A percentile compares a stretch with the other conserved stretches of the same genome.
Conservation (phyloP, 2,888 invertebrate species). For the Andrena minutula region DNA sequence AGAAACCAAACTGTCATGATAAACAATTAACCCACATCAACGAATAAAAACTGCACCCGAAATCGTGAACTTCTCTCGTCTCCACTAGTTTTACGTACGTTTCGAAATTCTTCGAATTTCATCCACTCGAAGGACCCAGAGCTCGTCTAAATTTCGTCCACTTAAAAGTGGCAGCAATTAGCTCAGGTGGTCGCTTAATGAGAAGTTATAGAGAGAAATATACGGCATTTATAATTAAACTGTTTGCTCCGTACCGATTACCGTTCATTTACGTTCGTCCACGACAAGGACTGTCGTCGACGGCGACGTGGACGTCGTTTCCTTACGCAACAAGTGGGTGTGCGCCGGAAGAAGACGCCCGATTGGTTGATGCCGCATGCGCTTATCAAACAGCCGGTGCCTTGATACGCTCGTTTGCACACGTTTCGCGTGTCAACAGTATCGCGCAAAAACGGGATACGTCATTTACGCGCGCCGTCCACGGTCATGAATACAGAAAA, state of each 20-base stretch:
- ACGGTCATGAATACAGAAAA: neutral
- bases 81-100: too few relatives aligned
- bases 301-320: slow-evolving; percentile 54
- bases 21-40: too few relatives aligned
- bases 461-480: neutral
- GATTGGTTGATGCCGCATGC: slow-evolving; percentile 41
- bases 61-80: too few relatives aligned
- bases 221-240: slow-evolving; percentile 59
- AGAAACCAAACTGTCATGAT: too few relatives aligned
- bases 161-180: neutral
- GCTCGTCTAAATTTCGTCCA: neutral
- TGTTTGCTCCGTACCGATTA: slow-evolving; percentile 64
- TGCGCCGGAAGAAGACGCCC: slow-evolving; percentile 50
- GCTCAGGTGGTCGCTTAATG: slow-evolving; percentile 24
- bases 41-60: too few relatives aligned
- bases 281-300: slow-evolving; percentile 57
- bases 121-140: neutral
- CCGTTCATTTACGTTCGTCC: slow-evolving; percentile 45
- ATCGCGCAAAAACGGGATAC: slow-evolving; percentile 10
- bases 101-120: too few relatives aligned
- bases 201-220: neutral
- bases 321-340: slow-evolving; percentile 74
- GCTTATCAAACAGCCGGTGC: slow-evolving; percentile 21
- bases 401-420: slow-evolving; percentile 23
- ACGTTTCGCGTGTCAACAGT: slow-evolving; percentile 27